Conservation (phyloP, 64 coral and sea anemone species). For the Montipora capricornis region DNA sequence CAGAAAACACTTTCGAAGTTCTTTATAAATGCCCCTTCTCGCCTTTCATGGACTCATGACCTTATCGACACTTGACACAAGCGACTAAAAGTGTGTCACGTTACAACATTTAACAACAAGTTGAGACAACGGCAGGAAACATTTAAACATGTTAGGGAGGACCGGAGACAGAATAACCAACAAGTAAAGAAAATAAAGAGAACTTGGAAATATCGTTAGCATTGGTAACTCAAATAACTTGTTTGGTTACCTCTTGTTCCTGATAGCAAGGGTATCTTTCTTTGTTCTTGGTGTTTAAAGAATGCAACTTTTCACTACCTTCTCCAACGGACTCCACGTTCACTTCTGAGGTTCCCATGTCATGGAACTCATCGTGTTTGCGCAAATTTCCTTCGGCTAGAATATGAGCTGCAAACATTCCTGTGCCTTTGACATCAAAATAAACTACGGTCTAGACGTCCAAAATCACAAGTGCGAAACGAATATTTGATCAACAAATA, state of each 20-base stretch:
- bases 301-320: background rate
- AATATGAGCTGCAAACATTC: background rate
- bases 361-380: background rate
- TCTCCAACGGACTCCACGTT: background rate
- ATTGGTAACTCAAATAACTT: background rate
- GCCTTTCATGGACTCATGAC: too few relatives aligned
- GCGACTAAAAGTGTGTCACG: too few relatives aligned
- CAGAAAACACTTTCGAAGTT: too few relatives aligned
- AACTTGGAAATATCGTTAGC: background rate
- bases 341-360: background rate
- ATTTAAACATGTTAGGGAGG: too few relatives aligned
- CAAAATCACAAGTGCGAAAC: background rate
- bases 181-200: background rate
- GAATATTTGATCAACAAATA: background rate
- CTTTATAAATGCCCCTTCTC: too few relatives aligned
- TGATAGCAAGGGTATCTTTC: background rate
- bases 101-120: too few relatives aligned
- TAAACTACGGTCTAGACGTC: background rate
- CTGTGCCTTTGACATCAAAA: background rate
- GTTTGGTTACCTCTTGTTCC: background rate
- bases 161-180: too few relatives aligned
- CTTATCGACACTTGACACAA: too few relatives aligned
- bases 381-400: background rate
- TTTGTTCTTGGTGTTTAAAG: background rate
- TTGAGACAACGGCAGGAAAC: too few relatives aligned